Evolutionary conservation across 2,797 vertebrate genomes (phyloP), one percentile per base, ranked within the genome.

Genomic region (Enteromius mattozi): DNA sequence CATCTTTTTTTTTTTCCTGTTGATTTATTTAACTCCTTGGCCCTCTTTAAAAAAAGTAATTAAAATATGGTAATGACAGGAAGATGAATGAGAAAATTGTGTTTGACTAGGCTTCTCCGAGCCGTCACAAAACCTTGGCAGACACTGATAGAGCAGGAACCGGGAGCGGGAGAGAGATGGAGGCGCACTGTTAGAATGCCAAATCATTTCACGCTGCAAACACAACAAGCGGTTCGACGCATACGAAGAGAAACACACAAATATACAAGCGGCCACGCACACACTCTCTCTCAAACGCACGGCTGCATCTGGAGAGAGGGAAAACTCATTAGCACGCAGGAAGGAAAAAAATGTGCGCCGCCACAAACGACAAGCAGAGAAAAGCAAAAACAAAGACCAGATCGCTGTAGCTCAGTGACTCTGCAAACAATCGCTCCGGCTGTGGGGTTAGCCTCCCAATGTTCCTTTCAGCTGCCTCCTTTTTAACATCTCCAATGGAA

Each of bases 1-100:
- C 70, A 82, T 51, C 68, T 61, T 80, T 24, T 63, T 80, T 74
- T 71, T 66, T 24, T 19, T 59, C n/a, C 92, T 90, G 93, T 94
- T 93, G 94, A 93, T 95, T 93, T 94, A 93, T 95, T 95, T 95
- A 94, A 94, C 93, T 93, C 90, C 91, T 92, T 92, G 93, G 92
- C 91, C 90, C 90, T 93, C 91, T 92, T 93, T 93, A 92, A 92
- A 94, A 92, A 94, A 93, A 93, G 92, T 94, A 95, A 96, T 95
- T 94, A 95, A 94, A 95, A 95, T 95, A 94, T 94, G 93, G 91
- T 94, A 95, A 95, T 94, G 94, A 95, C 94, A 93, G 93, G 92
- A 94, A 94, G 94, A 93, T 94, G 93, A 95, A 94, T 92, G 93
- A 90, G 91, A 91, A 94, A 94, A 84, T 51, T 42, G 92, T 92